These are phyloP conservation scores for Bombyx mandarina DNA, from an alignment of 1,140 invertebrate species.

Conservation along the genomic window DNA sequence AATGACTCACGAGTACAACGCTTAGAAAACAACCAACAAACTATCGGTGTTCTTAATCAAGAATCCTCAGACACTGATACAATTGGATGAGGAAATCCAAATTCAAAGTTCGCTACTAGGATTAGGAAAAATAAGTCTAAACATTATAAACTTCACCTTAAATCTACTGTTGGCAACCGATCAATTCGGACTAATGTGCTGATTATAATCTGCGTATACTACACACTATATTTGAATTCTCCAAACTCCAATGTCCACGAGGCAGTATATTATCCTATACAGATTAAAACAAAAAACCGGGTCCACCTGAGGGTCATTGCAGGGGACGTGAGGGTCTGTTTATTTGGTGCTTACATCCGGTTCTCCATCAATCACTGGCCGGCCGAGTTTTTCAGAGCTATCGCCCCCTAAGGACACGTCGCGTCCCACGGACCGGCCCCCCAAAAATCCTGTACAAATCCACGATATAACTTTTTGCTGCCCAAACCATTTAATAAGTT, in stretches of 20 bases:
- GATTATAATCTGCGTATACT: too few species aligned
- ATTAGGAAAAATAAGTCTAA: too few species aligned
- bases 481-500: too few species aligned
- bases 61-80: too few species aligned
- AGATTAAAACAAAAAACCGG: conserved; percentile 33
- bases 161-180: too few species aligned
- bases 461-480: conserved; percentile 1
- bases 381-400: conserved; percentile 47
- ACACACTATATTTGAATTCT: background rate
- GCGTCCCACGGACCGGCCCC: conserved; percentile 18
- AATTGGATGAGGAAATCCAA: too few species aligned
- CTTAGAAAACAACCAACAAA: too few species aligned
- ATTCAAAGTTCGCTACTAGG: too few species aligned
- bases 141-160: too few species aligned
- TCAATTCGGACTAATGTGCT: too few species aligned
- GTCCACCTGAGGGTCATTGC: conserved; percentile 42
- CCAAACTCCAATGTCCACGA: background rate
- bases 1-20: too few species aligned
- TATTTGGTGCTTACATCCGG: conserved; percentile 38
- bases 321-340: conserved; percentile 40
- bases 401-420: conserved; percentile 33
- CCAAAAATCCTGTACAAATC: conserved; percentile 36
- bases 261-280: conserved; percentile 3
- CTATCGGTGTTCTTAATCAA: too few species aligned
- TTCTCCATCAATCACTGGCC: conserved; percentile 54